Evolutionary conservation across 2,888 invertebrate species (phyloP), one percentile per base, ranked within the genome.

Genomic region (Catocala sponsa): DNA sequence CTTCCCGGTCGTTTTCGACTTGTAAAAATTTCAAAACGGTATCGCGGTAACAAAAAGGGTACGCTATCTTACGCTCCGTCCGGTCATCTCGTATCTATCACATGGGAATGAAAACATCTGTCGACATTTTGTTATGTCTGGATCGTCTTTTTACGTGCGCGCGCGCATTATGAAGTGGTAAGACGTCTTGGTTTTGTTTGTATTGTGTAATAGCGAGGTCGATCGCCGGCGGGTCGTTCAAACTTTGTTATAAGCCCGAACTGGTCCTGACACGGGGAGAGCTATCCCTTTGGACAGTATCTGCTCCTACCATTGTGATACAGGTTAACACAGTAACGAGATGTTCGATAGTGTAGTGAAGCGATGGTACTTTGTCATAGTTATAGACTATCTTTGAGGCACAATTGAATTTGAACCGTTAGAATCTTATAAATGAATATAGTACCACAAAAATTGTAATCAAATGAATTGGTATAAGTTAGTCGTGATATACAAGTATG

Each of bases 61-160:
- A 83, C 84, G 77, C 82, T 88, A 89, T 87, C 86, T 79, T 74
- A 65, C 60, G 55, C 74, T 57, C 72, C 65, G 76, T 63, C 70
- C 80, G 81, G 80, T 78, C 81, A 85, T 87, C 87, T 86, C 81
- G 82, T 80, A 79, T 83, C 86, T 89, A 91, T 90, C 89, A 90
- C 87, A 89, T 88, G 88, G 85, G 90, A 92, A 90, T 91, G 87
- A 90, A 91, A 92, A 91, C 90, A 91, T 91, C 90, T 91, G 92
- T 92, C 90, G 89, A 90, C 89, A 86, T 91, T 86, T 86, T 71
- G 80, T 85, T 84, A 83, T 81, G 85, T 81, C 84, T 80, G 81
- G 80, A 78, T 79, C 72, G 76, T 80, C 73, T 81, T 84, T 83
- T 85, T 83, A 81, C 81, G 81, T 83, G 82, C 82, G 80, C 83